A percentile compares a stretch with the other conserved stretches of the same genome.
Conservation (phyloP, 2,113 vertebrate species). For the Mesoclemmys tuberculata region DNA sequence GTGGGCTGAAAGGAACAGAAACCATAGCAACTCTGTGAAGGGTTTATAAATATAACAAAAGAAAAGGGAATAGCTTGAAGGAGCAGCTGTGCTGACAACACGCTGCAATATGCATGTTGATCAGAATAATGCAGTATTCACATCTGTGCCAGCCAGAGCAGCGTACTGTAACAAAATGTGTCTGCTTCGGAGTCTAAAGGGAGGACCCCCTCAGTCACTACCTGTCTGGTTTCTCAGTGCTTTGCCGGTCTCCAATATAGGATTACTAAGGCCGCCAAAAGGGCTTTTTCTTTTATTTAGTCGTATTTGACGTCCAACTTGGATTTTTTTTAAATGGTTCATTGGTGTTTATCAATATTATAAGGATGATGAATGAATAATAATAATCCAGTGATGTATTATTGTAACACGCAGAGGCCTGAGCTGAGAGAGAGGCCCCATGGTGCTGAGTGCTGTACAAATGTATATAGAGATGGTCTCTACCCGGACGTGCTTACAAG, state of each 20-base stretch:
- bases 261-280: neutral
- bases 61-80: constrained; percentile 31
- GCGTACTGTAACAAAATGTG: neutral
- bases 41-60: constrained; percentile 48
- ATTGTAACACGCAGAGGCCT: neutral
- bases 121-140: neutral
- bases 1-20: constrained; percentile 42
- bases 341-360: neutral
- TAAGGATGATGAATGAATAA: neutral
- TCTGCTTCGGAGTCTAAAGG: neutral
- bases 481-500: neutral
- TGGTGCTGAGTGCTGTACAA: accelerated
- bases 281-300: neutral
- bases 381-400: neutral
- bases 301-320: neutral
- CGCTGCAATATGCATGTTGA: neutral
- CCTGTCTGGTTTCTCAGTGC: neutral
- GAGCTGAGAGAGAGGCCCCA: neutral
- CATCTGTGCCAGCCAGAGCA: neutral
- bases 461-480: neutral
- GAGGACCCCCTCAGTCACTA: neutral
- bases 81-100: constrained; percentile 13
- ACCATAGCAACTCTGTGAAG: constrained; percentile 49
- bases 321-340: neutral
- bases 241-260: neutral